Evolutionary conservation across 2,888 invertebrate genomes (phyloP), one percentile per base, ranked within the genome.

Genomic region (Heliconius ismenius): DNA sequence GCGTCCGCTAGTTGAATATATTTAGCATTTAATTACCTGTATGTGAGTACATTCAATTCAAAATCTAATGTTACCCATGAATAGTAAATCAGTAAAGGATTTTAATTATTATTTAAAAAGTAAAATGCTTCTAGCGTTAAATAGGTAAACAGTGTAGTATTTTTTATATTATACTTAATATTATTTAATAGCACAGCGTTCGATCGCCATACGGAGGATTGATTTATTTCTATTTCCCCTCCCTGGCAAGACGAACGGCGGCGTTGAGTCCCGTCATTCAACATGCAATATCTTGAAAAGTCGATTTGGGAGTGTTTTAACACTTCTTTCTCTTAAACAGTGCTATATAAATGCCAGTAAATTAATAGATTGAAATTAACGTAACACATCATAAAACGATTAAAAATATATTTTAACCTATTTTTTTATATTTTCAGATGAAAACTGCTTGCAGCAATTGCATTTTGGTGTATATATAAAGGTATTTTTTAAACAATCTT

Each of bases 361-460:
- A 43, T 15, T 43, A 43, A 15, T 43, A 4, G 1, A 15, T 15
- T 43, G 2, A 2, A 3, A 21, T 21, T 21, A 54, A 6, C 9
- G 60, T 54, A 6, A 54, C 4, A 0, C 18, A 0, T 43, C 13
- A 43, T 43, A 13, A 43, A 32, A 32, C 32, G 32, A 32, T 32
- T 32, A 32, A 6, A 62, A 24, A 62, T 58, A 58, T n/a, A 10
- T 58, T 58, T 58, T 58, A 4, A 60, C 10, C 15, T 21, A 62
- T 76, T 81, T 54, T 21, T 49, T 78, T 70, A 74, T 76, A 43
- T 74, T 81, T 81, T 68, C 81, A 81, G 81, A 81, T 81, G 81
- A 80, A 60, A 81, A 80, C 74, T 68, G 75, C 68, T 76, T 78
- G 74, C 77, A 70, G 79, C 63, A 43, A 36, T 73, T 69, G 73